phyloP scores from a whole-genome alignment of 1,140 invertebrate species.

The Zaprionus lachaisei region DNA sequence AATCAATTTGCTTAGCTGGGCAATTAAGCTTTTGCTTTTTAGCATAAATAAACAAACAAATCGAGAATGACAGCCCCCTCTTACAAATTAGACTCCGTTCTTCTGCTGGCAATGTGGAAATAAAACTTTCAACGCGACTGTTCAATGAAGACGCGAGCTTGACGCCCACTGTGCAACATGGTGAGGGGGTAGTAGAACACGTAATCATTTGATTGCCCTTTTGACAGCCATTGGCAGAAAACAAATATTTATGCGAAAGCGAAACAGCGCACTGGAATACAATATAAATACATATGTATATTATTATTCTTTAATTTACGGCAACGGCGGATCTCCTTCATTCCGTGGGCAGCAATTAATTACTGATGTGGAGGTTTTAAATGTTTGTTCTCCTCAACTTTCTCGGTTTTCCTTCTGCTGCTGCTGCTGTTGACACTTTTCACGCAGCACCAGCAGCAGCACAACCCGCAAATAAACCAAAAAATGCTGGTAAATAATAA shows the following conservation, averaged over 20 bases:
- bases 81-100: background rate
- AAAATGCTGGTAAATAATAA: slow-evolving; percentile 18
- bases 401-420: background rate
- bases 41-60: background rate
- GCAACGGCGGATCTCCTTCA: background rate
- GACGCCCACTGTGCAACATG: slow-evolving; percentile 11
- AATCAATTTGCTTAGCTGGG: background rate
- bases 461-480: background rate
- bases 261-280: slow-evolving; percentile 2
- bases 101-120: slow-evolving; percentile 7
- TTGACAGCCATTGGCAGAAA: slow-evolving; percentile 17
- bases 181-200: background rate
- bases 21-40: background rate
- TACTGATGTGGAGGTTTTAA: slow-evolving; percentile 31
- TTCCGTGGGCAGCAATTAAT: slow-evolving; percentile 25
- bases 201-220: slow-evolving; percentile 31
- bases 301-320: slow-evolving; percentile 28
- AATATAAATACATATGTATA: slow-evolving; percentile 11
- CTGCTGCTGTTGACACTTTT: slow-evolving; percentile 29
- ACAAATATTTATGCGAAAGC: slow-evolving; percentile 9
- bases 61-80: background rate
- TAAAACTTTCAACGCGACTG: slow-evolving; percentile 23
- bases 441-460: slow-evolving; percentile 2
- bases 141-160: slow-evolving; percentile 19
- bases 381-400: slow-evolving; percentile 17